Evolutionary conservation across 2,797 vertebrate species (phyloP).

Genomic region (Lacerta viridis): DNA sequence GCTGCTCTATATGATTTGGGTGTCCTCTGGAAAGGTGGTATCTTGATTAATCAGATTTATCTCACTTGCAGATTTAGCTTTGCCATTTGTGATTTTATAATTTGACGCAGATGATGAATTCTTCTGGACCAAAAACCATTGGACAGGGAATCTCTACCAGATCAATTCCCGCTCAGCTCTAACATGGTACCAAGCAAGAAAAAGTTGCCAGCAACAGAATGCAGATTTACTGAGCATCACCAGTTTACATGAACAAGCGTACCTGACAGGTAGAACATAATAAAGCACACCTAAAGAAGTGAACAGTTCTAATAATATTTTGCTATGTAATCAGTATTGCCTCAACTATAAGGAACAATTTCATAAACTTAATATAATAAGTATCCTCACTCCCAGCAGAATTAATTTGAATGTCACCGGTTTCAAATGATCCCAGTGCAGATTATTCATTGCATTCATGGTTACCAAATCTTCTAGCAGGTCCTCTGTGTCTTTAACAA

Average conservation of each 20-base stretch:
- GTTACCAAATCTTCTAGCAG: too few species aligned
- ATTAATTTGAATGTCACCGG: too few species aligned
- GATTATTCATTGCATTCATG: too few species aligned
- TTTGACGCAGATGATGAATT: conserved; percentile 73
- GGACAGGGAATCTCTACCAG: too few species aligned
- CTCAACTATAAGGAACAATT: not conserved
- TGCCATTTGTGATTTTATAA: not conserved
- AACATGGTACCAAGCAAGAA: conserved; percentile 93
- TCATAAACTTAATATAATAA: not conserved
- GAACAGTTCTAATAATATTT: not conserved
- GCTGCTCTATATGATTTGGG: too few species aligned
- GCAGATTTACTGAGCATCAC: conserved; percentile 92
- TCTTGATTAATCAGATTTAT: too few species aligned
- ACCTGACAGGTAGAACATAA: conserved; percentile 87
- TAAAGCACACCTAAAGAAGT: not conserved
- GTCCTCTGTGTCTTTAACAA: too few species aligned
- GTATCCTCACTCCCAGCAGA: not conserved
- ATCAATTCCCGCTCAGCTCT: conserved; percentile 85
- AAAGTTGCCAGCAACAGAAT: conserved; percentile 93
- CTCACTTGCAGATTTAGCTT: not conserved
- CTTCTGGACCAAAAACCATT: too few species aligned
- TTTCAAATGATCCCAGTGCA: too few species aligned
- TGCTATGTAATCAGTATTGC: not conserved
- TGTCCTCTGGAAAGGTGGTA: too few species aligned
- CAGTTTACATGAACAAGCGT: conserved; percentile 91